Percentiles rank a stretch among this genome's conserved stretches.
phyloP scores from a whole-genome alignment of 2,888 invertebrate species.

The Mesorhabditis sp. region DNA sequence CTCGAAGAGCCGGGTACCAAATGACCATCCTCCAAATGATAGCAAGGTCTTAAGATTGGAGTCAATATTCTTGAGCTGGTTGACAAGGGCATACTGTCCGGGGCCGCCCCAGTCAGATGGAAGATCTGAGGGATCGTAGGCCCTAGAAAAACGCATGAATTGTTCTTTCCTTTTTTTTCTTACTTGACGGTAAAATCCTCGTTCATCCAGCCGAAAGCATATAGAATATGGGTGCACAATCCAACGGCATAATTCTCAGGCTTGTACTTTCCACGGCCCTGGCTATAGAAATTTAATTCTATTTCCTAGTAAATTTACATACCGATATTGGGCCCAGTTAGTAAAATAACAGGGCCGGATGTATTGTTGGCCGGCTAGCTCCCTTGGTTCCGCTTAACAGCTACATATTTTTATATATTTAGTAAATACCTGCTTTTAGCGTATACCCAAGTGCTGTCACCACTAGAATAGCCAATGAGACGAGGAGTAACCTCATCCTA shows the following conservation, averaged over 20 bases:
- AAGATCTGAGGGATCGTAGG: slow-evolving; percentile 56
- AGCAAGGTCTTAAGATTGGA: slow-evolving; percentile 84
- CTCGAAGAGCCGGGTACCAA: slow-evolving; percentile 70
- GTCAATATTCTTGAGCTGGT: slow-evolving; percentile 79
- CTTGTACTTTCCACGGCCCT: slow-evolving; percentile 65
- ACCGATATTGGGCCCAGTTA: slow-evolving; percentile 88
- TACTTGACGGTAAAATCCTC: slow-evolving; percentile 68
- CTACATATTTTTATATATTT: too few relatives aligned
- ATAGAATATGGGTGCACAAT: slow-evolving; percentile 91
- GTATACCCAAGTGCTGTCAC: too few relatives aligned
- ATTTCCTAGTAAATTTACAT: not conserved
- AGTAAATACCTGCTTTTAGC: too few relatives aligned
- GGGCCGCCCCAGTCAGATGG: slow-evolving; percentile 82
- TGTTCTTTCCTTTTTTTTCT: not conserved
- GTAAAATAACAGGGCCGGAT: slow-evolving; percentile 85
- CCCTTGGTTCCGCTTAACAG: too few relatives aligned
- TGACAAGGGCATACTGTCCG: slow-evolving; percentile 82
- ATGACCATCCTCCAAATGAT: slow-evolving; percentile 93
- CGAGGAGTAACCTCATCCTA: too few relatives aligned
- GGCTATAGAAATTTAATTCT: slow-evolving; percentile 8
- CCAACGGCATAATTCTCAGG: slow-evolving; percentile 91
- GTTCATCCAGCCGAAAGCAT: slow-evolving; percentile 94
- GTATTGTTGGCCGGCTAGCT: slow-evolving; percentile 20
- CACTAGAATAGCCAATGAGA: too few relatives aligned
- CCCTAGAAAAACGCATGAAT: slow-evolving; percentile 34